These are phyloP conservation scores for Erebia ligea DNA, from an alignment of 2,888 invertebrate genomes.

Conservation along the genomic window DNA sequence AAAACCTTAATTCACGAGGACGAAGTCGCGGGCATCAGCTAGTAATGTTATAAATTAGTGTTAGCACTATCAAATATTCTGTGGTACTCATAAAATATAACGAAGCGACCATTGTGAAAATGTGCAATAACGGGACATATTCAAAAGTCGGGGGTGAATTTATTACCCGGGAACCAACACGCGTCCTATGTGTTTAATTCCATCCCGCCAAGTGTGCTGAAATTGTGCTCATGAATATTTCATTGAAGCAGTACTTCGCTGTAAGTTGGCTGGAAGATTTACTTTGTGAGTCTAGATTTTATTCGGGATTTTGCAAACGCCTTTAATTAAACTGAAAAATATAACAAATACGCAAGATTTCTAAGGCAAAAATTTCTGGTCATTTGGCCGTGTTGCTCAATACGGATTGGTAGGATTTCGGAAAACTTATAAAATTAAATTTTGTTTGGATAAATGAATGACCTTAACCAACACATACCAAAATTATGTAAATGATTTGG, in stretches of 20 bases:
- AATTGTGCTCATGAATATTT: conserved; percentile 27
- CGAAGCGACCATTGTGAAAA: background rate
- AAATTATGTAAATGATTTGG: too few species aligned
- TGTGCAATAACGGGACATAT: conserved; percentile 15
- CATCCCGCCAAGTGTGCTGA: conserved; percentile 24
- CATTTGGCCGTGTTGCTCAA: too few species aligned
- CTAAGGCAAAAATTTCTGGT: too few species aligned
- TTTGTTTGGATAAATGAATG: too few species aligned
- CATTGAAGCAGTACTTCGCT: conserved; percentile 1
- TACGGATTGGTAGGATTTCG: background rate
- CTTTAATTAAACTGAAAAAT: background rate
- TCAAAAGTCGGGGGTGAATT: conserved; percentile 21
- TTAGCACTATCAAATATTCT: too few species aligned
- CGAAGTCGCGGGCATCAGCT: too few species aligned
- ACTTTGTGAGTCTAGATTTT: conserved; percentile 3
- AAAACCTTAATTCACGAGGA: too few species aligned
- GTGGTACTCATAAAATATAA: too few species aligned
- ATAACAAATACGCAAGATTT: background rate
- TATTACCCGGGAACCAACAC: conserved; percentile 17
- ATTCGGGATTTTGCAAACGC: background rate
- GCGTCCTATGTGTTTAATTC: conserved; percentile 20
- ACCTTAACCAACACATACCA: too few species aligned
- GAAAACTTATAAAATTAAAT: too few species aligned
- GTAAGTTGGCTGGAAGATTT: conserved; percentile 1
- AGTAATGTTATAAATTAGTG: too few species aligned